phyloP scores from a whole-genome alignment of 2,888 invertebrate species.

The Ditula angustiorana region DNA sequence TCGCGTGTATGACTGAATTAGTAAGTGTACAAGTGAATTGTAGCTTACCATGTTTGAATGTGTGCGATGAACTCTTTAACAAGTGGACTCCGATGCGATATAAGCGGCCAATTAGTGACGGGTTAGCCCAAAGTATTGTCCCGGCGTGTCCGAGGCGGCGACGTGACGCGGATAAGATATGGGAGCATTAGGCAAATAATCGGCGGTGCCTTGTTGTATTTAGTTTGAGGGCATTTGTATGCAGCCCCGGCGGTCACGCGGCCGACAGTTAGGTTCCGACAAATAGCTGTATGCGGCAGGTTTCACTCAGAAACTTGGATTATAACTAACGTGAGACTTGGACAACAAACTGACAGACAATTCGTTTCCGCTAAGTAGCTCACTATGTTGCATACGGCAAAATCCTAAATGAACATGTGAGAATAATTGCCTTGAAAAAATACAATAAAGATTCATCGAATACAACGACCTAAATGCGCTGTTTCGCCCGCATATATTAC shows the following conservation, averaged over 20 bases:
- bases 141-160: constrained; percentile 33
- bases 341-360: not conserved
- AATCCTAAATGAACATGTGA: not conserved
- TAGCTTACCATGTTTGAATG: not conserved
- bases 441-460: not conserved
- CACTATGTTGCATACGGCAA: not conserved
- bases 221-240: constrained; percentile 64
- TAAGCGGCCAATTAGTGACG: constrained; percentile 31
- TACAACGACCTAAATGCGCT: not conserved
- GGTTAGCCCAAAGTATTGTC: constrained; percentile 25
- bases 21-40: constrained; percentile 3
- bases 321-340: constrained; percentile 44
- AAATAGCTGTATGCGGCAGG: constrained; percentile 65
- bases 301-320: constrained; percentile 52
- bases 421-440: not conserved
- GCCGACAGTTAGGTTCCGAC: constrained; percentile 70
- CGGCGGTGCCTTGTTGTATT: constrained; percentile 49
- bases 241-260: constrained; percentile 49
- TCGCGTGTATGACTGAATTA: not conserved
- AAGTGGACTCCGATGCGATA: not conserved
- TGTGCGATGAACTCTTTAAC: constrained; percentile 4
- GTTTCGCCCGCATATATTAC: constrained; percentile 13
- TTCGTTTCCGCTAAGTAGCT: not conserved
- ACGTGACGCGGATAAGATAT: constrained; percentile 59
- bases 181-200: constrained; percentile 59